Evolutionary conservation across 2,113 vertebrate species (phyloP), one percentile per base, ranked within the genome.

Genomic region (Leiothrix lutea): DNA sequence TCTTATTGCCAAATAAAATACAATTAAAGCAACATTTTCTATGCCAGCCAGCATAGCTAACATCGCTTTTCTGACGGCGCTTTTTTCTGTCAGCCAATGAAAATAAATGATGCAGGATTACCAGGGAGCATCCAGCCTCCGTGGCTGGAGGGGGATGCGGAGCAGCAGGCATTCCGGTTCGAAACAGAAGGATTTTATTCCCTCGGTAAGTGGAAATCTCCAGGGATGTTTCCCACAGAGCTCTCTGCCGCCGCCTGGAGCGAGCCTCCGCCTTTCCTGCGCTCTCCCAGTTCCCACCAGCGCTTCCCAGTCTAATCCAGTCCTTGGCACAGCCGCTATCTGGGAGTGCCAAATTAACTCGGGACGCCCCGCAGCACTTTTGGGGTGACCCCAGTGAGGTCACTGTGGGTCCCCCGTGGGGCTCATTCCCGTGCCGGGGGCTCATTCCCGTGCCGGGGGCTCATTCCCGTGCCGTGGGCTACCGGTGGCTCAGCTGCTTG

Each of bases 401-500:
- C 42, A 12, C 14, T 0, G 5, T 24, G 28, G 0, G 40, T 8
- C 29, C 17, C 87, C 88, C 7, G 3, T 11, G 72, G 79, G 54
- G 87, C 31, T 74, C 75, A 25, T 38, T 67, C 86, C 92, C 36
- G 6, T 44, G 42, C 42, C 42, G 7, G 72, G 79, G 54, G 87
- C 31, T 74, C 75, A 25, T 38, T 67, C 86, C 92, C 36, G 40
- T 42, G 6, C 42, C 42, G 6, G 15, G 42, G 60, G 82, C 24
- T 74, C 62, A 9, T 35, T 36, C 84, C 92, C n/a, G 4, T 29
- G 53, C 54, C 3, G 3, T 74, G n/a, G 60, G 54, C 90, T 79
- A 83, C 82, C n/a, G 15, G 94, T 23, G 35, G 96, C 96, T 90
- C 90, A 51, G 95, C 96, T 90, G 97, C 98, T 94, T 90, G 97